A percentile compares a stretch with the other conserved stretches of the same genome.
Conservation (phyloP, 2,797 vertebrate genomes). For the Semotilus atromaculatus region DNA sequence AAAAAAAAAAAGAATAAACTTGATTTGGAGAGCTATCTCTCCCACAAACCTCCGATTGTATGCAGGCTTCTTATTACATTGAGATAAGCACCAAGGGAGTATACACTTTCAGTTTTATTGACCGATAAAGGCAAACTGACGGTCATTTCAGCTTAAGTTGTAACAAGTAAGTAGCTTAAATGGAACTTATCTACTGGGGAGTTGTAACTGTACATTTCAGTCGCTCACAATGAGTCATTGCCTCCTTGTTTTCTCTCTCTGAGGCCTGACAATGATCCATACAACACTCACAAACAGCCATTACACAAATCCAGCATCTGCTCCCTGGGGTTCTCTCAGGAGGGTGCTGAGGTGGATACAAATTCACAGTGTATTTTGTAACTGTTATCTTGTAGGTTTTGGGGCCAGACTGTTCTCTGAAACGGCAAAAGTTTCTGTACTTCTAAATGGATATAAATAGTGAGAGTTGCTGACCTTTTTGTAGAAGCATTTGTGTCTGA, state of each 20-base stretch:
- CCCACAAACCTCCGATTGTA: background rate
- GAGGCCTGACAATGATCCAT: slow-evolving; percentile 36
- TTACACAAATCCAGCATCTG: slow-evolving; percentile 30
- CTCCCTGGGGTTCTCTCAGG: slow-evolving; percentile 25
- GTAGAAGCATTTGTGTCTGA: background rate
- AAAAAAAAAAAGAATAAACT: background rate
- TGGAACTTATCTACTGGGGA: slow-evolving; percentile 14
- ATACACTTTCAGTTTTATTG: slow-evolving; percentile 37
- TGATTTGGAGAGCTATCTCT: background rate
- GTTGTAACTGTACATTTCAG: background rate
- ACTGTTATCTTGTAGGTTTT: slow-evolving; percentile 20
- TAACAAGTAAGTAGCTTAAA: slow-evolving; percentile 16
- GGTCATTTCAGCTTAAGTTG: slow-evolving; percentile 27
- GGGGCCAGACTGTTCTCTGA: background rate
- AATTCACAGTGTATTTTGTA: slow-evolving; percentile 25
- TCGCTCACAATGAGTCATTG: slow-evolving; percentile 13
- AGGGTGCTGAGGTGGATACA: slow-evolving; percentile 28
- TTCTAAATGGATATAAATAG: slow-evolving; percentile 15
- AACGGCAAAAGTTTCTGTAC: background rate
- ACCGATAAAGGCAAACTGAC: slow-evolving; percentile 20
- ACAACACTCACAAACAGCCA: slow-evolving; percentile 29
- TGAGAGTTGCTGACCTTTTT: background rate
- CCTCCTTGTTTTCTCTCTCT: slow-evolving; percentile 32
- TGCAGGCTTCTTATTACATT: slow-evolving; percentile 17
- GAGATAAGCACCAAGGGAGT: background rate